A percentile compares a stretch with the other conserved stretches of the same genome.
phyloP scores from a whole-genome alignment of 2,888 invertebrate genomes.

The Noctua pronuba region DNA sequence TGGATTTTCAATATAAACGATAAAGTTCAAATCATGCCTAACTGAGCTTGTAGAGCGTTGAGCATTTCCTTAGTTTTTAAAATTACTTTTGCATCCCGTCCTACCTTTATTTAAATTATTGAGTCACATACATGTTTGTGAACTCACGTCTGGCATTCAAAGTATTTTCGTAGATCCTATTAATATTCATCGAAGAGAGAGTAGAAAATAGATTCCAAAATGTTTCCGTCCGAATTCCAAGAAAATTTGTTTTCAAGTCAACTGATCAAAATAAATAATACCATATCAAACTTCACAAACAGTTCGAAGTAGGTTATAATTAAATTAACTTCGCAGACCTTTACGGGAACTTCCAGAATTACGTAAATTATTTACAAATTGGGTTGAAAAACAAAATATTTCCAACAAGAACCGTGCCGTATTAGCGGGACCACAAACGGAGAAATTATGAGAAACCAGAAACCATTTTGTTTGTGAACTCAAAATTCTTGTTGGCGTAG shows the following conservation, averaged over 20 bases:
- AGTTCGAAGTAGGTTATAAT: conserved; percentile 24
- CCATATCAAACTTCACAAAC: conserved; percentile 31
- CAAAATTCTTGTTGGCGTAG: not conserved
- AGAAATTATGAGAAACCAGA: conserved; percentile 32
- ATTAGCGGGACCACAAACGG: conserved; percentile 32
- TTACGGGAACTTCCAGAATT: conserved; percentile 21
- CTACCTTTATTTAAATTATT: not conserved
- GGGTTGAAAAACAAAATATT: conserved; percentile 35
- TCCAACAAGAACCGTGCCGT: conserved; percentile 27
- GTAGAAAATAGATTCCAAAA: conserved; percentile 9
- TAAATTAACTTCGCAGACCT: conserved; percentile 23
- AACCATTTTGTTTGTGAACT: conserved; percentile 22
- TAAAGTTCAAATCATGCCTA: not conserved
- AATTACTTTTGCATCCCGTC: not conserved
- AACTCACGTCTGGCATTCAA: not conserved
- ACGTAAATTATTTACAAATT: conserved; percentile 48
- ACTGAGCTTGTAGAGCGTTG: not conserved
- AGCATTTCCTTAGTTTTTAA: not conserved
- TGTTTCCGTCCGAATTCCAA: conserved; percentile 15
- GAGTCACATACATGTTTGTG: not conserved
- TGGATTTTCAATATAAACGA: not conserved
- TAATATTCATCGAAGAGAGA: not conserved
- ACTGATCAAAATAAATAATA: conserved; percentile 25
- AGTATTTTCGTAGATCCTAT: not conserved
- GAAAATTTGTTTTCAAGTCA: not conserved